phyloP scores from a whole-genome alignment of 2,888 invertebrate genomes.

The Trichogramma dendrolimi region DNA sequence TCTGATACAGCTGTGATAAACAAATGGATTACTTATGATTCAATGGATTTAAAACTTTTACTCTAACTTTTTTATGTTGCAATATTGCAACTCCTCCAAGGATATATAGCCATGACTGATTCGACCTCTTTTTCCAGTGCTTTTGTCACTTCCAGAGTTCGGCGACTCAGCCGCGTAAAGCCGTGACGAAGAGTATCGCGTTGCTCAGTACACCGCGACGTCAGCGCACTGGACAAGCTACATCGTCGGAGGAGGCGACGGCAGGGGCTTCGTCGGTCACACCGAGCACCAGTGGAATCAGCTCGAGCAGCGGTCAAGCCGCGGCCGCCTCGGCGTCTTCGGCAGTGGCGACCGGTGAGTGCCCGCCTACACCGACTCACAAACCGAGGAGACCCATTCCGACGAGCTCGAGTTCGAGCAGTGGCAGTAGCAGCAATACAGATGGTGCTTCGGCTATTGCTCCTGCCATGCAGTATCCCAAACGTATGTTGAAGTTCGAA shows the following conservation, averaged over 20 bases:
- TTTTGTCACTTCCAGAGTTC: background rate
- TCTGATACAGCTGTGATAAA: too few relatives aligned
- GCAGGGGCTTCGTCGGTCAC: slow-evolving; percentile 42
- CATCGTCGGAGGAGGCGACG: too few relatives aligned
- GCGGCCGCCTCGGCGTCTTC: slow-evolving; percentile 40
- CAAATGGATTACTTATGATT: too few relatives aligned
- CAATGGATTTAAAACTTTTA: too few relatives aligned
- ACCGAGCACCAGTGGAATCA: slow-evolving; percentile 42
- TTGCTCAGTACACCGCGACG: slow-evolving; percentile 55
- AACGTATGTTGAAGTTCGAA: too few relatives aligned
- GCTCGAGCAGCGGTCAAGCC: slow-evolving; percentile 46
- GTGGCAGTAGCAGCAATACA: too few relatives aligned
- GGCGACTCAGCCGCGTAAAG: slow-evolving; percentile 41
- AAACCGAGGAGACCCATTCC: slow-evolving; percentile 58
- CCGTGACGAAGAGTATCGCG: slow-evolving; percentile 48
- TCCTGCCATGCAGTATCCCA: too few relatives aligned
- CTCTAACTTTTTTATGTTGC: too few relatives aligned
- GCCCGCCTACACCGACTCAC: slow-evolving; percentile 85
- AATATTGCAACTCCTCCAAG: too few relatives aligned
- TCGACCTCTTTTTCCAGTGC: background rate
- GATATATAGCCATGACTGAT: background rate
- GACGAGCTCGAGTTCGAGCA: too few relatives aligned
- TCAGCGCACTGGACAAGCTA: too few relatives aligned
- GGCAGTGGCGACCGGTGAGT: slow-evolving; percentile 54
- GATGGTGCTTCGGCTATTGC: too few relatives aligned